Evolutionary conservation across 2,888 invertebrate genomes (phyloP).

Genomic region (Epistrophella euchroma): DNA sequence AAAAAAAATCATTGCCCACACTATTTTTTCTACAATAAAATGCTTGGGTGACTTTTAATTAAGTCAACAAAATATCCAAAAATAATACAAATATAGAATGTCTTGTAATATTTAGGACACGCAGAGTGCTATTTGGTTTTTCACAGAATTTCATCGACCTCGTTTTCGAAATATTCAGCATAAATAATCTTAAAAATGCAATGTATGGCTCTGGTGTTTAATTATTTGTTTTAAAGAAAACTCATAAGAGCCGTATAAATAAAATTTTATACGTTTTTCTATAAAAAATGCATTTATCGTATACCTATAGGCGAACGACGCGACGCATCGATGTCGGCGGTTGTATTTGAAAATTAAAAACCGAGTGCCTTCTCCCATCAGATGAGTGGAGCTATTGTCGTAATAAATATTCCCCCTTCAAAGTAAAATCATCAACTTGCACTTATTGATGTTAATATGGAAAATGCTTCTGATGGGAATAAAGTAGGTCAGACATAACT

Average conservation of each 20-base stretch:
- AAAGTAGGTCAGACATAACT: not conserved
- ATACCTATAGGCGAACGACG: too few species aligned
- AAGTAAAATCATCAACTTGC: not conserved
- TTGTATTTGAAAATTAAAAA: not conserved
- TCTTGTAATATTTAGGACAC: conserved; percentile 12
- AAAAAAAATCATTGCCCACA: conserved; percentile 22
- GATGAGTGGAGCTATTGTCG: not conserved
- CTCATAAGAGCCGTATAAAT: not conserved
- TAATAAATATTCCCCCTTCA: not conserved
- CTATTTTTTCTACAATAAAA: conserved; percentile 22
- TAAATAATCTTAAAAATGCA: conserved; percentile 26
- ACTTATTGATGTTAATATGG: not conserved
- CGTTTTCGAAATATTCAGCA: conserved; percentile 22
- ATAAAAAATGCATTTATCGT: not conserved
- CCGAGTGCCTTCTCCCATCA: not conserved
- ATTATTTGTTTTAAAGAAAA: not conserved
- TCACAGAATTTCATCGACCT: conserved; percentile 8
- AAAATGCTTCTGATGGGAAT: not conserved
- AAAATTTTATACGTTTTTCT: not conserved
- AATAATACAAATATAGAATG: not conserved
- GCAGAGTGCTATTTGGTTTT: not conserved
- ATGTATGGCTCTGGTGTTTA: not conserved
- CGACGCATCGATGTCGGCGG: not conserved
- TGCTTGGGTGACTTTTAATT: conserved; percentile 63
- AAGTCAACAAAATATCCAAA: conserved; percentile 47